Base-by-base conservation (phyloP, 2,113 vertebrate genomes). In the Bostrychus sinensis region DNA sequence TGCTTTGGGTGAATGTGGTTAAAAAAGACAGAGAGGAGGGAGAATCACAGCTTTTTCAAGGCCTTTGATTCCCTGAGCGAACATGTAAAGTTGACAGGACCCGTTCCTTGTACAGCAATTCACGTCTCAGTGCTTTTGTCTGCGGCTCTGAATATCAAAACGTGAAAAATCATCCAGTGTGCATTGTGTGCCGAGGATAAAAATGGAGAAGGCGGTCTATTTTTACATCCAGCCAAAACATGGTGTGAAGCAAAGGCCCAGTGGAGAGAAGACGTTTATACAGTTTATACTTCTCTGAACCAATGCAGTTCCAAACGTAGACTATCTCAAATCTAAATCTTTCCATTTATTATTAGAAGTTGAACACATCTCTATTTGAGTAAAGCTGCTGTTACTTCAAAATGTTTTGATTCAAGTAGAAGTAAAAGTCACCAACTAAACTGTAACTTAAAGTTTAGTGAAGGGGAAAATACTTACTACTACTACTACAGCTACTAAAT, bases 201-300 rank as follows among this genome's bases (percentile, higher is more conserved):
- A 77, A 46, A 77, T 0, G n/a, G 48, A 56, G 50, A 43, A 57
- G 56, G 48, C 72, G 54, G 50, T 72, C 65, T 89, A 84, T 84
- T 87, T 89, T 80, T 80, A 81, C 50, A 71, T 51, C 30, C 41
- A 82, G 56, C 42, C 62, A 59, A 78, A 81, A 74, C 67, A 70
- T 1, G 46, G 58, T 70, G 77, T 80, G 75, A 84, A 75, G 56
- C 61, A 53, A 68, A 61, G 57, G 70, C 66, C 61, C 76, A 30
- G 56, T 22, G 3, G 67, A 75, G 41, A 57, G 30, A 58, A 25
- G 39, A 58, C 51, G 55, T 51, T 51, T 51, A 28, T 51, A 30
- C 16, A 28, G 2, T 7, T 23, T 25, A 13, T 48, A 22, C 13
- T 1, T 11, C 23, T 48, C 26, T 50, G 25, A n/a, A 28, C 26